phyloP scores from a whole-genome alignment of 1,140 invertebrate species.

The Apis cerana region DNA sequence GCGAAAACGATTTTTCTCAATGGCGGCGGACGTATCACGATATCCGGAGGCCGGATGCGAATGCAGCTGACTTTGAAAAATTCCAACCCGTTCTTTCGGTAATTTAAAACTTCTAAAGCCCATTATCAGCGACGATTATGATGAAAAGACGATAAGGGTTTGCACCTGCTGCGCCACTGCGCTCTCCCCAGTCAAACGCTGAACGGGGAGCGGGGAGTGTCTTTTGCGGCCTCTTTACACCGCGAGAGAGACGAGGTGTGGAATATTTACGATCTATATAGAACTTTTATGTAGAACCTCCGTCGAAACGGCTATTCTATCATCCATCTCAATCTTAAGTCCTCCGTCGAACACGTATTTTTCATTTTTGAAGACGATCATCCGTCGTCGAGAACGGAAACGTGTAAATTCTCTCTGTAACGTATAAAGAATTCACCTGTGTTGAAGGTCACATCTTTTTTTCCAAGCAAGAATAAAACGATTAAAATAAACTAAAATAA shows the following conservation, averaged over 20 bases:
- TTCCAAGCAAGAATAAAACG: too few species aligned
- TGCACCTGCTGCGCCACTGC: slow-evolving; percentile 53
- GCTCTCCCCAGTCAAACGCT: slow-evolving; percentile 41
- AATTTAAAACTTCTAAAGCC: slow-evolving; percentile 65
- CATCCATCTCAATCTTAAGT: neutral
- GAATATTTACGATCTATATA: slow-evolving; percentile 72
- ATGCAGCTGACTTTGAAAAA: slow-evolving; percentile 62
- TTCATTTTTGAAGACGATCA: neutral
- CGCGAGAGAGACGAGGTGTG: slow-evolving; percentile 61
- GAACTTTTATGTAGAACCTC: too few species aligned
- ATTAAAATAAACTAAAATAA: neutral
- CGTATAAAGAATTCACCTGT: too few species aligned
- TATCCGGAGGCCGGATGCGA: slow-evolving; percentile 35
- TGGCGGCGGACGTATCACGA: slow-evolving; percentile 12
- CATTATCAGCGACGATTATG: slow-evolving; percentile 65
- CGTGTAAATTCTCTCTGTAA: too few species aligned
- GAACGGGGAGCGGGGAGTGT: slow-evolving; percentile 48
- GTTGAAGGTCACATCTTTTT: too few species aligned
- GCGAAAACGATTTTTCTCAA: slow-evolving; percentile 48
- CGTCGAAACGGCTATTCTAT: slow-evolving; percentile 11
- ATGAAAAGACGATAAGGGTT: slow-evolving; percentile 53
- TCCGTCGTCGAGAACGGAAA: neutral
- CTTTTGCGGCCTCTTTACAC: slow-evolving; percentile 16
- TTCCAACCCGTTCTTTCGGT: slow-evolving; percentile 59
- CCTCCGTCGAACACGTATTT: too few species aligned